phyloP scores from a whole-genome alignment of 2,797 vertebrate species.

The Gallinago nigripennis region DNA sequence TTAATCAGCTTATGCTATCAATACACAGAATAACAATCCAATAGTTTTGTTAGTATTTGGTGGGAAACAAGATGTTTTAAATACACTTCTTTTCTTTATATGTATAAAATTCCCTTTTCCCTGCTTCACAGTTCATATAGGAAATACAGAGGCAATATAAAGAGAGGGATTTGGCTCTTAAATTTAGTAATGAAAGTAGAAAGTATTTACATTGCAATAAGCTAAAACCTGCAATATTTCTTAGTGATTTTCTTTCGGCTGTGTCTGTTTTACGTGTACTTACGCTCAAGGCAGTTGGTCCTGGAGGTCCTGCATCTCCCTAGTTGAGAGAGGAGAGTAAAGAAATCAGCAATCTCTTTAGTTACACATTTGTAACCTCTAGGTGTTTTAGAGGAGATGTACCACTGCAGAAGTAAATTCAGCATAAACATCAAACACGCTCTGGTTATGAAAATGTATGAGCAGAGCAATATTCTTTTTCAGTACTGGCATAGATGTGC shows the following conservation, averaged over 20 bases:
- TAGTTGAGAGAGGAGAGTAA: constrained; percentile 66
- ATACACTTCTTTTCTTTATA: background rate
- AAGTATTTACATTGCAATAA: background rate
- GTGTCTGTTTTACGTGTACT: constrained; percentile 70
- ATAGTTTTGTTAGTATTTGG: background rate
- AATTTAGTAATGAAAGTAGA: background rate
- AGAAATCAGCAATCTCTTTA: background rate
- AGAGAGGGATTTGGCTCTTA: background rate
- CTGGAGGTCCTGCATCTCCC: constrained; percentile 86
- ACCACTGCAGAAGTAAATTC: background rate
- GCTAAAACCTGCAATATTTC: background rate
- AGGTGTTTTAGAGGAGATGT: background rate
- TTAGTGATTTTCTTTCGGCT: background rate
- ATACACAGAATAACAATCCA: background rate
- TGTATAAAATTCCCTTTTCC: background rate
- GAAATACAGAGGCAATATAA: background rate
- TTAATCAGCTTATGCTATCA: background rate
- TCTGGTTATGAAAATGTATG: background rate
- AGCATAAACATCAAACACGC: background rate
- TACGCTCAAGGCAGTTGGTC: constrained; percentile 82
- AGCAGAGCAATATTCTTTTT: background rate
- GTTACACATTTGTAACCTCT: background rate
- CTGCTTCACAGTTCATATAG: background rate
- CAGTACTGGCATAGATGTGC: background rate
- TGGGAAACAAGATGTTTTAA: background rate